Conservation (phyloP, 2,113 vertebrate genomes). For the Onychostruthus taczanowskii region DNA sequence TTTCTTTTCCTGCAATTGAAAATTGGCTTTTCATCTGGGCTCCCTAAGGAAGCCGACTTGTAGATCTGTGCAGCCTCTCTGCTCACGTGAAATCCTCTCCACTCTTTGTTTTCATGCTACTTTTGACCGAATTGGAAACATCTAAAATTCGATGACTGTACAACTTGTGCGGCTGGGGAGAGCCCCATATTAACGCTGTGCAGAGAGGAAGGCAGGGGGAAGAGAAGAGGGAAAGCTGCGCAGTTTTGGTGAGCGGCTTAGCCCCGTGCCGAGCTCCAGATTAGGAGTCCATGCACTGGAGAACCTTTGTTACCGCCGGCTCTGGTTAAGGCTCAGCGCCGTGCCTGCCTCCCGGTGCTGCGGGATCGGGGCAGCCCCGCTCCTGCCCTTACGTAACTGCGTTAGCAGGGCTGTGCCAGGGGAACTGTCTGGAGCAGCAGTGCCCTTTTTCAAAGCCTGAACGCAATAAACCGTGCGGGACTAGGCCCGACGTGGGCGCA, state of each 20-base stretch:
- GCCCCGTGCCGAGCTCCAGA: neutral
- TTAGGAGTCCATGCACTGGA: rapidly evolving
- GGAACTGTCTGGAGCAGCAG: neutral
- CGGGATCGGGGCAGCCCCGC: neutral
- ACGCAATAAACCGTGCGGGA: rapidly evolving
- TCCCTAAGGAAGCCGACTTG: neutral
- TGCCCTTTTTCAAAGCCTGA: neutral
- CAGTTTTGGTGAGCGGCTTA: neutral
- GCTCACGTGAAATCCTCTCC: neutral
- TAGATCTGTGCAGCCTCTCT: neutral
- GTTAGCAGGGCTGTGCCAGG: neutral
- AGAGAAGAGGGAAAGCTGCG: neutral
- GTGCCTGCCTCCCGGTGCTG: neutral
- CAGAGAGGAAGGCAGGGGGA: neutral
- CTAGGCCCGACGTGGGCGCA: neutral
- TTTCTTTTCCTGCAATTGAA: neutral
- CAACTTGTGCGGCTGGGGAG: neutral
- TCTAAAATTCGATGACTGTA: neutral
- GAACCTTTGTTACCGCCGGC: neutral
- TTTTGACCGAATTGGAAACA: neutral
- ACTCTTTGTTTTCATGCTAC: neutral
- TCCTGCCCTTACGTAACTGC: neutral
- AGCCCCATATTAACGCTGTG: neutral
- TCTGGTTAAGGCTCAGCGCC: neutral
- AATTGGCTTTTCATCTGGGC: neutral